A percentile compares a stretch with the other conserved stretches of the same genome.
These are phyloP conservation scores for Rhinella marina DNA, from an alignment of 2,797 vertebrate species.

Conservation along the genomic window DNA sequence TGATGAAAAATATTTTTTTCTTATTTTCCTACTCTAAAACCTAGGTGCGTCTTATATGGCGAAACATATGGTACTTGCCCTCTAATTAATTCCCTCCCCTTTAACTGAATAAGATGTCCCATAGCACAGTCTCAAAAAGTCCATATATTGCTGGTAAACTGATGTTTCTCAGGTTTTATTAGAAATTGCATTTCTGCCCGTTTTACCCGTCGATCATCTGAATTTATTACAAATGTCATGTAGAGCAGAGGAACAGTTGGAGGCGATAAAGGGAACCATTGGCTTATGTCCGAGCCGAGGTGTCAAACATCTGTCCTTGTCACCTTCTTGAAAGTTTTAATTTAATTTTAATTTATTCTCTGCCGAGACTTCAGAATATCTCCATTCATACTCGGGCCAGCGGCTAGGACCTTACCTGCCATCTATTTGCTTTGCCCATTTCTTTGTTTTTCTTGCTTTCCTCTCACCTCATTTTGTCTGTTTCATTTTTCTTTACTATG, in stretches of 20 bases:
- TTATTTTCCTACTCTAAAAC: too few species aligned
- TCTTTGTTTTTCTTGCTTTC: conserved; percentile 54
- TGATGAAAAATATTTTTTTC: too few species aligned
- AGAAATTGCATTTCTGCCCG: background rate
- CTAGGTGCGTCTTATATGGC: too few species aligned
- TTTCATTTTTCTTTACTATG: conserved; percentile 57
- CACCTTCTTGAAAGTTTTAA: conserved; percentile 30
- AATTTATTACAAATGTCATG: too few species aligned
- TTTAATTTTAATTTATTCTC: conserved; percentile 12
- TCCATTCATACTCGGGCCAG: background rate
- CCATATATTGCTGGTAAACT: background rate
- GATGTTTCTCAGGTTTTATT: background rate
- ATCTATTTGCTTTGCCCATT: conserved; percentile 27
- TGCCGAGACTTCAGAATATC: background rate
- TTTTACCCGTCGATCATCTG: background rate
- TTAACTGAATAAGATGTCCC: background rate
- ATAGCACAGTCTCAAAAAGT: background rate
- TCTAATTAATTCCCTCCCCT: background rate
- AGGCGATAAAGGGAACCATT: background rate
- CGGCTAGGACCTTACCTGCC: conserved; percentile 7
- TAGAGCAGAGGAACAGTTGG: background rate
- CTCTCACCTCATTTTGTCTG: conserved; percentile 54
- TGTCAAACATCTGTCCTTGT: conserved; percentile 14
- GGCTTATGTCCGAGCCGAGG: background rate
- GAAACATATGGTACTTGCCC: too few species aligned